Evolutionary conservation across 2,888 invertebrate genomes (phyloP).

Genomic region (Venustoraphidia nigricollis): DNA sequence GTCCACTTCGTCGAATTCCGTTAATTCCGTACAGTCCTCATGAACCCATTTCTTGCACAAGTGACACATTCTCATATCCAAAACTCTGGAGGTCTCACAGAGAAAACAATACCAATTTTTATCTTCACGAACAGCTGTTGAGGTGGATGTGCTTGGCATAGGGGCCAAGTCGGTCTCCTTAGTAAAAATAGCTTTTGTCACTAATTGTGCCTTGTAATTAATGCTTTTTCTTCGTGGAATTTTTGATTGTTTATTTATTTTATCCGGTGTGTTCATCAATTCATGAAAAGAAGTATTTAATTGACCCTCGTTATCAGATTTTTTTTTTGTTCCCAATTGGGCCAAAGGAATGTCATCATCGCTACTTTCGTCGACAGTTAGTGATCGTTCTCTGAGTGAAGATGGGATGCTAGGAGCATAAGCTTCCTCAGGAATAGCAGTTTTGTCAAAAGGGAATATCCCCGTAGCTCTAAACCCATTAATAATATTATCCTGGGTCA

Average conservation of each 20-base stretch:
- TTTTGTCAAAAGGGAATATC: conserved; percentile 17
- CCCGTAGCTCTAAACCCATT: conserved; percentile 16
- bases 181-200: conserved; percentile 8
- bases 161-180: background rate
- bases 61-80: conserved; percentile 6
- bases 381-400: conserved; percentile 2
- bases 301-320: conserved; percentile 6
- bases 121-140: background rate
- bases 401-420: conserved; percentile 13
- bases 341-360: conserved; percentile 7
- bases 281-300: conserved; percentile 1
- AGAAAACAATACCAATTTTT: conserved; percentile 7
- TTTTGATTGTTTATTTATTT: conserved; percentile 1
- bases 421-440: conserved; percentile 16
- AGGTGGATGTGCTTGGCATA: too few relatives aligned
- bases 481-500: conserved; percentile 15
- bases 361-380: conserved; percentile 6
- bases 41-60: conserved; percentile 6
- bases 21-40: conserved; percentile 8
- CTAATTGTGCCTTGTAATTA: conserved; percentile 7
- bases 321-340: conserved; percentile 6
- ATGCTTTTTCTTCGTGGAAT: conserved; percentile 6
- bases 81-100: conserved; percentile 5
- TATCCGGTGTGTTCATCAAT: conserved; percentile 5
- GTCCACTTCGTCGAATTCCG: background rate